Evolutionary conservation across 2,888 invertebrate species (phyloP).

Genomic region (Drosophila trichaetosa): DNA sequence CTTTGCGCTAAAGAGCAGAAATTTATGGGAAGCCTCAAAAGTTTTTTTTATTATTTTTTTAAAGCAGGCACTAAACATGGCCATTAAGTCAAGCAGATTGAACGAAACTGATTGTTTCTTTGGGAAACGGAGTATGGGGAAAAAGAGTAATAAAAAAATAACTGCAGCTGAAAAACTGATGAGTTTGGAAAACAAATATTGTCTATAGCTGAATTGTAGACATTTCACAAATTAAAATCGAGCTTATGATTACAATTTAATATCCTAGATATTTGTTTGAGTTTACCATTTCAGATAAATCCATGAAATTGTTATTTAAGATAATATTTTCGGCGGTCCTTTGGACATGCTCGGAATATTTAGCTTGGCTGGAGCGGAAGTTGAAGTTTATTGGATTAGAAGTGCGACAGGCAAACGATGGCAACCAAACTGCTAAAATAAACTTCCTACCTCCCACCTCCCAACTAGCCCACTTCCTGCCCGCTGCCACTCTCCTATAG

Average conservation of each 20-base stretch:
- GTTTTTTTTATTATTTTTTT: not conserved
- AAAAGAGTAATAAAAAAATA: not conserved
- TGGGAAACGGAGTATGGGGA: not conserved
- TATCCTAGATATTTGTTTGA: not conserved
- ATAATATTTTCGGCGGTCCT: conserved; percentile 18
- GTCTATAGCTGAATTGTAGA: not conserved
- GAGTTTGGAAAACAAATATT: not conserved
- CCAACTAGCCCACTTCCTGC: not conserved
- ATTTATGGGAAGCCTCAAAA: not conserved
- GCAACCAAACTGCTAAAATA: not conserved
- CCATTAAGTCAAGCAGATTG: not conserved
- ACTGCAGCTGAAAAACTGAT: not conserved
- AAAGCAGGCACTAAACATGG: not conserved
- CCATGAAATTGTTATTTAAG: conserved; percentile 11
- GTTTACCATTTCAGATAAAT: not conserved
- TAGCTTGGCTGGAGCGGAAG: conserved; percentile 14
- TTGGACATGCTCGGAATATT: conserved; percentile 17
- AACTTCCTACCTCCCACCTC: conserved; percentile 21
- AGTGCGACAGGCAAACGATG: not conserved
- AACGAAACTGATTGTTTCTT: not conserved
- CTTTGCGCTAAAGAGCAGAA: not conserved
- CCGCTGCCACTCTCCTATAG: not conserved
- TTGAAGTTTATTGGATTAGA: conserved; percentile 71
- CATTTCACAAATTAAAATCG: not conserved
- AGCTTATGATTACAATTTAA: not conserved